phyloP scores from a whole-genome alignment of 2,888 invertebrate genomes.

The Polietes domitor region DNA sequence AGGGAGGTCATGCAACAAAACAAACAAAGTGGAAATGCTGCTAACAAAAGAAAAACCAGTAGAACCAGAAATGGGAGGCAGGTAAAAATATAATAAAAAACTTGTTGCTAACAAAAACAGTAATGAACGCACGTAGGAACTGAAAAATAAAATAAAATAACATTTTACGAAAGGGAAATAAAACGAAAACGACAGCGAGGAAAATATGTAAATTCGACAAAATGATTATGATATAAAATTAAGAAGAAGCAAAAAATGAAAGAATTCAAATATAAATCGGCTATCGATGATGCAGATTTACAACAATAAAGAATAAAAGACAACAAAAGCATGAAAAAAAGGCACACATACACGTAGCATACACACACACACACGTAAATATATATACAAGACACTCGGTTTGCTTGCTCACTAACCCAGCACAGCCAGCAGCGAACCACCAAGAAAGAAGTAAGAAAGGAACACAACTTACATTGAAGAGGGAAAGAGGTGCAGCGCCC shows the following conservation, averaged over 20 bases:
- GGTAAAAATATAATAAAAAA: slow-evolving; percentile 46
- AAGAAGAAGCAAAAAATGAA: background rate
- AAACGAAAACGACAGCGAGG: slow-evolving; percentile 11
- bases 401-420: background rate
- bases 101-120: slow-evolving; percentile 62
- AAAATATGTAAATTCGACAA: slow-evolving; percentile 14
- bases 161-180: slow-evolving; percentile 10
- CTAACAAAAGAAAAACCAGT: slow-evolving; percentile 65
- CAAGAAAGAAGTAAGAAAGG: slow-evolving; percentile 47
- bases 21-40: slow-evolving; percentile 56
- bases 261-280: slow-evolving; percentile 38
- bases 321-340: slow-evolving; percentile 22
- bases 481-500: slow-evolving; percentile 65
- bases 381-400: background rate
- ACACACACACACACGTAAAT: slow-evolving; percentile 11
- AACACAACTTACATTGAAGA: slow-evolving; percentile 60
- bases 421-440: slow-evolving; percentile 33
- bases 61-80: slow-evolving; percentile 60
- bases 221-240: slow-evolving; percentile 9
- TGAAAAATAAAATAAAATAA: slow-evolving; percentile 2
- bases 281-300: slow-evolving; percentile 50
- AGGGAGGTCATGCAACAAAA: slow-evolving; percentile 54
- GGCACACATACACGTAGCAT: slow-evolving; percentile 2
- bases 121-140: slow-evolving; percentile 36
- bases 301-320: slow-evolving; percentile 36